Evolutionary conservation across 2,797 vertebrate genomes (phyloP).

Genomic region (Sebastolobus alascanus): DNA sequence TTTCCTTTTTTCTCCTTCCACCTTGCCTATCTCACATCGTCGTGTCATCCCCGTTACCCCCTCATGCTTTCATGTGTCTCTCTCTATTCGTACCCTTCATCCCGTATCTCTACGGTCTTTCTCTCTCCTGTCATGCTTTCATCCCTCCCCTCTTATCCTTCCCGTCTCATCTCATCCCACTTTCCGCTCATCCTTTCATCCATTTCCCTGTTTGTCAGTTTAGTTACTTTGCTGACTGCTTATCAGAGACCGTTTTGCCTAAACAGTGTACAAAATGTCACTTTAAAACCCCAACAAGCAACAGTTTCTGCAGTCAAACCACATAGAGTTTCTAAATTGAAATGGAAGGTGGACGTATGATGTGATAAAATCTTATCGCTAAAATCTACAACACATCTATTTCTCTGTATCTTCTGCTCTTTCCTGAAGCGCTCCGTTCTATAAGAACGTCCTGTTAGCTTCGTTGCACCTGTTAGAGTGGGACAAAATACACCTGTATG

Average conservation of each 20-base stretch:
- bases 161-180: slow-evolving; percentile 64
- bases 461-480: neutral
- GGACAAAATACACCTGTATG: neutral
- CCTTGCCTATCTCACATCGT: slow-evolving; percentile 52
- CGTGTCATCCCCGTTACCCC: slow-evolving; percentile 54
- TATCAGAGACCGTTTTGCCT: slow-evolving; percentile 56
- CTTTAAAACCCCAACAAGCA: slow-evolving; percentile 33
- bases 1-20: slow-evolving; percentile 40
- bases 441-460: slow-evolving; percentile 69
- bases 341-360: neutral
- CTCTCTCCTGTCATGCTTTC: slow-evolving; percentile 63
- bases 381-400: neutral
- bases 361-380: neutral
- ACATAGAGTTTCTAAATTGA: slow-evolving; percentile 1
- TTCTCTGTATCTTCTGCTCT: neutral
- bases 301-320: slow-evolving; percentile 22
- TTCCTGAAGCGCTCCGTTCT: slow-evolving; percentile 43
- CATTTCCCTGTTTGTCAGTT: slow-evolving; percentile 59
- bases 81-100: slow-evolving; percentile 60
- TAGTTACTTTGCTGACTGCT: slow-evolving; percentile 56
- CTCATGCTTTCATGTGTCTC: slow-evolving; percentile 65
- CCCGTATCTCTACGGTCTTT: slow-evolving; percentile 60
- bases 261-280: slow-evolving; percentile 60
- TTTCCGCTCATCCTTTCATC: slow-evolving; percentile 58
- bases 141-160: slow-evolving; percentile 63